Evolutionary conservation across 2,888 invertebrate species (phyloP), one percentile per base, ranked within the genome.

Genomic region (Lagria hirta): DNA sequence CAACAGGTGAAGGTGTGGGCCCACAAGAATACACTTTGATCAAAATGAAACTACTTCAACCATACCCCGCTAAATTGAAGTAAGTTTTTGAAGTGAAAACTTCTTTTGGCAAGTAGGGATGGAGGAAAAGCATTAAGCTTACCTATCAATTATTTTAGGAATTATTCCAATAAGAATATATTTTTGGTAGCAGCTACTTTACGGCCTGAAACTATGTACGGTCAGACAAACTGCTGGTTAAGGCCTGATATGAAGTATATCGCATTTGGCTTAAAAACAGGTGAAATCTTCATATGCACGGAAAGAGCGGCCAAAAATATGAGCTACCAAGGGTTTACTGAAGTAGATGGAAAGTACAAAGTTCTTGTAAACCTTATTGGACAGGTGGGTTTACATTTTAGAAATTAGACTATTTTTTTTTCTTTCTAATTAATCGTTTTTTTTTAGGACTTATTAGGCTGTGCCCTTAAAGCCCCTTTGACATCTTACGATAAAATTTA

Each of bases 181-280:
- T 91, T 75, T 68, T 76, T 99, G 47, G 95, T 99, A 6, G 97
- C 97, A 10, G 99, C 97, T 4, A 99, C 99, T 3, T 75, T 99
- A n/a, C 80, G 98, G 44, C 97, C 99, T 1, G 99, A 99, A 75
- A 99, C 99, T 1, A 98, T 99, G 98, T 99, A 97, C 66, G 99
- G 99, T 0, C 99, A 99, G 75, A 99, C 99, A 0, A 99, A 99
- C 69, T 98, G 97, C 69, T 99, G 98, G 96, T 71, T 99, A 2
- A 88, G 88, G 64, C 99, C 99, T 0, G 95, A 97, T 64, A 89
- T 98, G 66, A 83, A 82, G 53, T 98, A 98, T 66, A 82, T 97
- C 52, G 95, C 89, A 1, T 90, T 94, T 68, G 78, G 83, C 62
- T 83, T 84, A 1, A 76, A 78, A 7, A 74, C 78, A 22, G 77